phyloP scores from a whole-genome alignment of 2,797 vertebrate genomes.

The Gastrophryne carolinensis region DNA sequence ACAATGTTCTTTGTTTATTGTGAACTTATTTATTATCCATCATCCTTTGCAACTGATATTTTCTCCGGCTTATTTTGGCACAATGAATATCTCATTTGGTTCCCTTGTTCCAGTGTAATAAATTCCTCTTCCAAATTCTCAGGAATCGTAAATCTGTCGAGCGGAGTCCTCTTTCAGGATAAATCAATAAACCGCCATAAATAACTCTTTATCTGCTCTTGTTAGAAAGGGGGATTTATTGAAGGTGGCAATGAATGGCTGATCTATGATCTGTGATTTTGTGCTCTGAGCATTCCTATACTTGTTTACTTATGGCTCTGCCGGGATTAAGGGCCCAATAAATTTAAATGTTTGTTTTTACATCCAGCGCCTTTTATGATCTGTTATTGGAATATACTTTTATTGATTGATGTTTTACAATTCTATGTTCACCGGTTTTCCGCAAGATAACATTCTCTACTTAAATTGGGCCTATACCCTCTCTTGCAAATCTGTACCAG shows the following conservation, averaged over 20 bases:
- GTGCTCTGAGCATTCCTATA: constrained; percentile 5
- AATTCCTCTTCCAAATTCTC: constrained; percentile 42
- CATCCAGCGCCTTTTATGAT: not conserved
- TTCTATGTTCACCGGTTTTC: not conserved
- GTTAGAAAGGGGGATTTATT: constrained; percentile 39
- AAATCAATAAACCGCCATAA: constrained; percentile 48
- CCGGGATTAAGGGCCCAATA: constrained; percentile 1
- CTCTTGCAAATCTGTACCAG: too few species aligned
- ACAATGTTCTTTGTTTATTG: constrained; percentile 4
- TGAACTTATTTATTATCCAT: constrained; percentile 32
- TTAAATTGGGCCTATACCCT: not conserved
- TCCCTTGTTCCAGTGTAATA: constrained; percentile 34
- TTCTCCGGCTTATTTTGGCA: constrained; percentile 39
- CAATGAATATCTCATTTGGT: constrained; percentile 49
- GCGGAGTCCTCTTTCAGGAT: constrained; percentile 39
- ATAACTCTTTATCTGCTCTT: constrained; percentile 49
- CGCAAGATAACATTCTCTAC: not conserved
- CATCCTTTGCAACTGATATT: constrained; percentile 25
- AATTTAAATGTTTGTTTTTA: constrained; percentile 18
- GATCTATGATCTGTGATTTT: constrained; percentile 7
- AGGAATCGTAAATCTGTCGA: constrained; percentile 39
- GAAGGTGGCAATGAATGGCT: constrained; percentile 17
- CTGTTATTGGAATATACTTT: not conserved
- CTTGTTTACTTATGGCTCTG: constrained; percentile 13
- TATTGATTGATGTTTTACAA: not conserved